Evolutionary conservation across 64 coral and sea anemone genomes (phyloP).

Genomic region (Porites lutea): DNA sequence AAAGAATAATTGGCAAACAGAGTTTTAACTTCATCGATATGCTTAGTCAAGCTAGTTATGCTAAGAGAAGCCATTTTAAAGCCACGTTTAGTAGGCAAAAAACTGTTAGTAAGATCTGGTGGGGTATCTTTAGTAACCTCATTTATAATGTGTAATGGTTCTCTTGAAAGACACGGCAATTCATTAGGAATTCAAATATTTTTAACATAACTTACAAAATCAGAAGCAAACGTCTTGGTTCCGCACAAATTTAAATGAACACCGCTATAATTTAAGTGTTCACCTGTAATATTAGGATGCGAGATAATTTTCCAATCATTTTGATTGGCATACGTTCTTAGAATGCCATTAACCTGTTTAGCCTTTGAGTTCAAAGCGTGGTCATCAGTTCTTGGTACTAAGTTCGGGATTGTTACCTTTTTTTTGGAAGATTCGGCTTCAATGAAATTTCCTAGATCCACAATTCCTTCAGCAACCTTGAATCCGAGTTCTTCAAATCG

Average conservation of each 20-base stretch:
- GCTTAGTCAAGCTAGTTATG: slow-evolving; percentile 13
- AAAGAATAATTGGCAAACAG: not conserved
- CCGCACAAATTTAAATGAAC: not conserved
- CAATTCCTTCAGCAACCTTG: too few relatives aligned
- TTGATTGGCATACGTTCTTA: not conserved
- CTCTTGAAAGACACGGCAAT: not conserved
- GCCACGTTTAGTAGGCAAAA: slow-evolving; percentile 11
- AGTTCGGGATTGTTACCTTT: not conserved
- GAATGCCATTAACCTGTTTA: not conserved
- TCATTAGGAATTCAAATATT: not conserved
- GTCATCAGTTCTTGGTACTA: not conserved
- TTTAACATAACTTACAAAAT: too few relatives aligned
- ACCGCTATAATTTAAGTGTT: not conserved
- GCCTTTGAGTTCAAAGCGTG: not conserved
- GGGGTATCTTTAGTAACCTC: not conserved
- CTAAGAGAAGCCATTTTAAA: slow-evolving; percentile 44
- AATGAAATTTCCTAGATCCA: not conserved
- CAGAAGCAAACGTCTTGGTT: too few relatives aligned
- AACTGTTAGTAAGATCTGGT: not conserved
- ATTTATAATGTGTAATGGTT: slow-evolving; percentile 1
- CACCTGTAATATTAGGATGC: too few relatives aligned
- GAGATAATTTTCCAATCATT: too few relatives aligned
- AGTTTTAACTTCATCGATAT: slow-evolving; percentile 29
- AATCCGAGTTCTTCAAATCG: too few relatives aligned
- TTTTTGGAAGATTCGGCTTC: not conserved